A percentile compares a stretch with the other conserved stretches of the same genome.
phyloP scores from a whole-genome alignment of 2,113 vertebrate species.

The Dromiciops gliroides region DNA sequence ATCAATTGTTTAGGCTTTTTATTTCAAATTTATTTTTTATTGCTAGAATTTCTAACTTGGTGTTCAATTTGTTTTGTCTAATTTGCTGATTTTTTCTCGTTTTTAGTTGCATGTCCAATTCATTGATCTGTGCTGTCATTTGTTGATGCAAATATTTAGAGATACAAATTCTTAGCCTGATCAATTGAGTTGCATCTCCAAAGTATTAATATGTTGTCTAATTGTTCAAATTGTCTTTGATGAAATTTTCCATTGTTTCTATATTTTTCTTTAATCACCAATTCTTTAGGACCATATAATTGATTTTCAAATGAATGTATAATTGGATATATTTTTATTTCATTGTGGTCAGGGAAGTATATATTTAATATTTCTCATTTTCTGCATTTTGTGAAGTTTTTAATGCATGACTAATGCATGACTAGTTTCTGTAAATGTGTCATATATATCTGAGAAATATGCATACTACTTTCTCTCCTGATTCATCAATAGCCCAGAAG shows the following conservation, averaged over 20 bases:
- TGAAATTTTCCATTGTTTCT: neutral
- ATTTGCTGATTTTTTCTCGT: neutral
- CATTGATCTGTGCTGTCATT: neutral
- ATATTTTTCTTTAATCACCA: neutral
- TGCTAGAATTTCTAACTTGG: neutral
- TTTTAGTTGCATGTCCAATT: neutral
- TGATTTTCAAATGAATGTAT: neutral
- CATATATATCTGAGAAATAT: too few relatives aligned
- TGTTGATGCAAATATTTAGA: neutral
- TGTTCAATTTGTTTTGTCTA: neutral
- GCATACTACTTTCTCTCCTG: too few relatives aligned
- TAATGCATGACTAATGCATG: neutral
- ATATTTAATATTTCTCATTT: neutral
- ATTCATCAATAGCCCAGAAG: too few relatives aligned
- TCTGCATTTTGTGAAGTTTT: neutral
- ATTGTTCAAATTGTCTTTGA: neutral
- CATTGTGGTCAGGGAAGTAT: neutral
- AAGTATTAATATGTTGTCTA: neutral
- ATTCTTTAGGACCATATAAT: neutral
- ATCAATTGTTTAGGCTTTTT: neutral
- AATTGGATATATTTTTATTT: neutral
- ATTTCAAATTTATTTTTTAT: neutral
- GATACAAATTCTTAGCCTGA: neutral
- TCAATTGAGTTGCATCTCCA: neutral
- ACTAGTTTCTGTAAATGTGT: too few relatives aligned